Evolutionary conservation across 2,113 vertebrate species (phyloP), one percentile per base, ranked within the genome.

Genomic region (Triplophysa tibetana): DNA sequence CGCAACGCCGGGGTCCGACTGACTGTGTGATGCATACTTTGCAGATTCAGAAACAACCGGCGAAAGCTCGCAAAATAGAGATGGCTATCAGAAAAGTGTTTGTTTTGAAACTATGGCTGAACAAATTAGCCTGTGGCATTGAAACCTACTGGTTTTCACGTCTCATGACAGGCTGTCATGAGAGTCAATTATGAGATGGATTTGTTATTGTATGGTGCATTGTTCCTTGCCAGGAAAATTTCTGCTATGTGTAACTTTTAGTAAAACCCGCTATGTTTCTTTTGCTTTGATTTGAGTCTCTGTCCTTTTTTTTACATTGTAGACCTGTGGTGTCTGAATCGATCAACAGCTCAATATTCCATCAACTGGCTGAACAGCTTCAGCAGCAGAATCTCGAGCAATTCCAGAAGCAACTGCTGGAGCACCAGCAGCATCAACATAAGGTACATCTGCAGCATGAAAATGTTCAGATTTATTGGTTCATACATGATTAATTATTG

Each of bases 381-480:
- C 98, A 99, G 67, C 97, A 99, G 78, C 98, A 99, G 88, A 99
- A 98, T 85, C 89, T 99, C 70, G 97, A 99, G 85, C 97, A 99
- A 88, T 95, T 99, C 83, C 94, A 97, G 83, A 98, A 99, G 61
- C 97, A 99, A 81, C 94, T 99, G 73, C 78, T 99, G 69, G 97
- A 99, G 81, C 93, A 94, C 66, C 92, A 89, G 61, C 86, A 88
- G 33, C 88, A 89, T 52, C 88, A 93, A 81, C 91, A 93, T 81
- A 98, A 99, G 95, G 96, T 97, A 87, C n/a, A 23, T n/a, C 19
- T n/a, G n/a, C 8, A 21, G 54, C 8, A 58, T 58, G n/a, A 52
- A 54, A 54, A 54, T 16, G 19, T 45, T 45, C 43, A 12, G 9
- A 5, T 11, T 45, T 9, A 12, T 45, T 45, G 6, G 3, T 78